Percentiles rank a stretch among this genome's conserved stretches.
phyloP scores from a whole-genome alignment of 1,140 invertebrate genomes.

The Coelopa frigida region DNA sequence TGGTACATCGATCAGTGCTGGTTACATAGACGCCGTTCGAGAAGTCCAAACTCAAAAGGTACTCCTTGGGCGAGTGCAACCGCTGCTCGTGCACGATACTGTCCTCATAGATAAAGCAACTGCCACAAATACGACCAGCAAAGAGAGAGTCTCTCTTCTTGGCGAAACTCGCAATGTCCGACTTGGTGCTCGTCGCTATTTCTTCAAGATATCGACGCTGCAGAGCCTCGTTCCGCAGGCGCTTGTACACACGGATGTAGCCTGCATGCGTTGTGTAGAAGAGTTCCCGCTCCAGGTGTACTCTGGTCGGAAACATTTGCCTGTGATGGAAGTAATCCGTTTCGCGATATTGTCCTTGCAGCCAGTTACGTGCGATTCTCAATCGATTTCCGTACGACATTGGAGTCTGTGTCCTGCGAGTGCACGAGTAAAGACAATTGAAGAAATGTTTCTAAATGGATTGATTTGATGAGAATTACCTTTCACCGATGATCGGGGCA shows the following conservation, averaged over 20 bases:
- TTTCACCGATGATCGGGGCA: slow-evolving; percentile 16
- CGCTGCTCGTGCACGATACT: slow-evolving; percentile 25
- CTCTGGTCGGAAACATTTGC: slow-evolving; percentile 35
- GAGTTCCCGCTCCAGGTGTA: slow-evolving; percentile 25
- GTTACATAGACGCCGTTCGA: slow-evolving; percentile 22
- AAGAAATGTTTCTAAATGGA: background rate
- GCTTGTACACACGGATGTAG: slow-evolving; percentile 29
- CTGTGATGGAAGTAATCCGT: slow-evolving; percentile 31
- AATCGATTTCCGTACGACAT: slow-evolving; percentile 27
- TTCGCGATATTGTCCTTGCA: slow-evolving; percentile 28
- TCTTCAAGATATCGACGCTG: slow-evolving; percentile 24
- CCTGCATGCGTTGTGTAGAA: slow-evolving; percentile 29
- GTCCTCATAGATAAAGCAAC: slow-evolving; percentile 23
- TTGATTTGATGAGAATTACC: too few relatives aligned
- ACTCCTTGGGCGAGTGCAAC: slow-evolving; percentile 28
- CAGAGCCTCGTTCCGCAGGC: slow-evolving; percentile 20
- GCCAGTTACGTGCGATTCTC: slow-evolving; percentile 30
- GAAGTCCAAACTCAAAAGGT: slow-evolving; percentile 34
- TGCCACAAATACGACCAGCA: slow-evolving; percentile 25
- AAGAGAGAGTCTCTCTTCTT: slow-evolving; percentile 37
- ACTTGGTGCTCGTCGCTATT: slow-evolving; percentile 18
- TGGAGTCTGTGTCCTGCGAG: slow-evolving; percentile 17
- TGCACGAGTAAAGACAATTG: background rate
- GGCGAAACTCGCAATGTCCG: slow-evolving; percentile 32
- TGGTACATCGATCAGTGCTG: slow-evolving; percentile 27